Percentiles rank a stretch among this genome's conserved stretches.
Conservation (phyloP, 2,888 invertebrate genomes). For the Pyrgus malvae region DNA sequence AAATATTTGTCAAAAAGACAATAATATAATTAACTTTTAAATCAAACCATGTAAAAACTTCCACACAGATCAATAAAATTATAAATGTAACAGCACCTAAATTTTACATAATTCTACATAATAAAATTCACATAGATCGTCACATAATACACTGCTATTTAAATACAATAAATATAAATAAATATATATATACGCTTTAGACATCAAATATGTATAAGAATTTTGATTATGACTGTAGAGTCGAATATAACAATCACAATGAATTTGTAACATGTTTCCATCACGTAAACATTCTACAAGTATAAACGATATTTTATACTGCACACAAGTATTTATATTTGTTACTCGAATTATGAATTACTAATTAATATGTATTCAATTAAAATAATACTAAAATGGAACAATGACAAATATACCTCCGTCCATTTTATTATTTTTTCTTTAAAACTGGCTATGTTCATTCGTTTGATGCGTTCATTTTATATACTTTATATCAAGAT, state of each 20-base stretch:
- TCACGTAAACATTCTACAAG: not conserved
- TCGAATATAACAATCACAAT: not conserved
- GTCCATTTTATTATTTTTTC: too few relatives aligned
- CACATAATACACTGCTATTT: too few relatives aligned
- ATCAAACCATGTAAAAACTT: constrained; percentile 35
- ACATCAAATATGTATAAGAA: constrained; percentile 15
- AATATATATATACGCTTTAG: constrained; percentile 8
- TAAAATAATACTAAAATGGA: too few relatives aligned
- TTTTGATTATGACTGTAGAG: constrained; percentile 12
- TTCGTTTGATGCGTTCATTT: too few relatives aligned
- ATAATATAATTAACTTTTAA: constrained; percentile 10
- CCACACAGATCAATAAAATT: constrained; percentile 17
- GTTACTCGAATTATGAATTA: not conserved
- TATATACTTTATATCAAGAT: too few relatives aligned
- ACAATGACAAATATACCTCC: too few relatives aligned
- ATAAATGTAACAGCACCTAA: constrained; percentile 32
- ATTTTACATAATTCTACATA: constrained; percentile 22
- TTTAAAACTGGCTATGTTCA: too few relatives aligned
- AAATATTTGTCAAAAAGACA: constrained; percentile 14
- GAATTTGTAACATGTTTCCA: constrained; percentile 4
- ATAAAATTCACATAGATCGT: constrained; percentile 11
- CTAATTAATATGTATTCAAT: too few relatives aligned
- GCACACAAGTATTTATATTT: constrained; percentile 22
- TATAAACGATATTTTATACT: not conserved
- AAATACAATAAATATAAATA: constrained; percentile 22